Evolutionary conservation across 2,888 invertebrate genomes (phyloP).

Genomic region (Melanophora roralis): DNA sequence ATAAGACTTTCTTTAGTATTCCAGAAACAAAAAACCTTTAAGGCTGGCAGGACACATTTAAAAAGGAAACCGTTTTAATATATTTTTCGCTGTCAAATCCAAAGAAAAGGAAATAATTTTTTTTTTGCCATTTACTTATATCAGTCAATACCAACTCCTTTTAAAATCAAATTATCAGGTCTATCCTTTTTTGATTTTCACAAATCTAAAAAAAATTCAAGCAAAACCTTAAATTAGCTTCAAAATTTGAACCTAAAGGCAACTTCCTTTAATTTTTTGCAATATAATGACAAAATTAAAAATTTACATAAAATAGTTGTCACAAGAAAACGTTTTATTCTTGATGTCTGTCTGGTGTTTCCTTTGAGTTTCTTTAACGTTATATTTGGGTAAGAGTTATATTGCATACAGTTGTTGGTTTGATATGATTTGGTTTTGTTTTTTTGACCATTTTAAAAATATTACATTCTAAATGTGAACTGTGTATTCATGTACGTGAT

Average conservation of each 20-base stretch:
- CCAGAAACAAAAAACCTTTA: too few relatives aligned
- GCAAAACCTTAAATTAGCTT: slow-evolving; percentile 46
- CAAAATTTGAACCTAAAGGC: slow-evolving; percentile 60
- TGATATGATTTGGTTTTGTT: neutral
- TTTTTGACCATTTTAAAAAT: slow-evolving; percentile 45
- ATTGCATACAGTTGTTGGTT: neutral
- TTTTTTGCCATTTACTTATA: too few relatives aligned
- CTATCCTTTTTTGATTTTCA: too few relatives aligned
- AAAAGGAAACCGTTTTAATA: too few relatives aligned
- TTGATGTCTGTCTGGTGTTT: neutral
- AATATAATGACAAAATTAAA: slow-evolving; percentile 25
- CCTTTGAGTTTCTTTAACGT: neutral
- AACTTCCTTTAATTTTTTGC: neutral
- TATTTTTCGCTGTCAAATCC: too few relatives aligned
- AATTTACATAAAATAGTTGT: slow-evolving; percentile 11
- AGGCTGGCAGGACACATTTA: too few relatives aligned
- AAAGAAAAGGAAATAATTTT: too few relatives aligned
- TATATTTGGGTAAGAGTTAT: too few relatives aligned
- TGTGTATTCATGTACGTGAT: slow-evolving; percentile 61
- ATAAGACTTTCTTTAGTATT: too few relatives aligned
- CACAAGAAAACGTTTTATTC: neutral
- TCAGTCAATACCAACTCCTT: too few relatives aligned
- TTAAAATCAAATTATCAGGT: too few relatives aligned
- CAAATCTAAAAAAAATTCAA: too few relatives aligned
- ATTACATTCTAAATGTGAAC: slow-evolving; percentile 61